Conservation (phyloP, 2,888 invertebrate genomes). For the Venusia cambrica region DNA sequence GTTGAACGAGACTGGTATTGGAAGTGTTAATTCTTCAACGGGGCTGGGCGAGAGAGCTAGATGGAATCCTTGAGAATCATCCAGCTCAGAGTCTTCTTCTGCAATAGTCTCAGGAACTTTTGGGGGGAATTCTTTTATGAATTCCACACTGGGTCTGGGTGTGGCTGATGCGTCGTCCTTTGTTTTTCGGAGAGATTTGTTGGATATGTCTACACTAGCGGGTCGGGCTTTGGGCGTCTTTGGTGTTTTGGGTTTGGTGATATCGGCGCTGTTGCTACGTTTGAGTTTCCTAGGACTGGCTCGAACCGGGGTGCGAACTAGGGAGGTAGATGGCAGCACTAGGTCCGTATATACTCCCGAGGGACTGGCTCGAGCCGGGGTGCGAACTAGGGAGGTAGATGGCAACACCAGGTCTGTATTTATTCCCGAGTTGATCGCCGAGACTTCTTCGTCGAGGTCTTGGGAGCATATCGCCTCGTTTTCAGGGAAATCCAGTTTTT, state of each 20-base stretch:
- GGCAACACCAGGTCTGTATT: constrained; percentile 46
- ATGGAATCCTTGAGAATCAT: constrained; percentile 70
- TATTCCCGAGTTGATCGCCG: constrained; percentile 51
- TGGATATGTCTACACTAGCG: constrained; percentile 61
- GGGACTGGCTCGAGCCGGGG: constrained; percentile 61
- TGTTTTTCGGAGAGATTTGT: constrained; percentile 19
- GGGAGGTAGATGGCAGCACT: constrained; percentile 53
- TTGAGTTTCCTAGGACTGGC: constrained; percentile 63
- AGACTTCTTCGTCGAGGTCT: constrained; percentile 63
- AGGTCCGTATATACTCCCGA: too few species aligned
- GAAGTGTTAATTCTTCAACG: constrained; percentile 37
- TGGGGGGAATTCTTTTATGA: constrained; percentile 48
- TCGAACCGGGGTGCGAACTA: constrained; percentile 51
- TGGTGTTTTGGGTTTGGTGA: constrained; percentile 54
- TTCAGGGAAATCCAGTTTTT: constrained; percentile 53
- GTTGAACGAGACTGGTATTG: constrained; percentile 21
- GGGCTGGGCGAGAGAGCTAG: constrained; percentile 59
- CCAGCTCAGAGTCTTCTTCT: constrained; percentile 51
- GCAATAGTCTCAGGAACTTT: constrained; percentile 54
- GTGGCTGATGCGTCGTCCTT: too few species aligned
- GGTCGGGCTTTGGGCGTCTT: constrained; percentile 61
- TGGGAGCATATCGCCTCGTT: constrained; percentile 50
- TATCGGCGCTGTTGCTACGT: constrained; percentile 65
- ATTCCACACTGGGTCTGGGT: constrained; percentile 56
- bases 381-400: constrained; percentile 55